Percentiles rank a stretch among this genome's conserved stretches.
These are phyloP conservation scores for Acronicta alni DNA, from an alignment of 2,888 invertebrate genomes.

Conservation along the genomic window DNA sequence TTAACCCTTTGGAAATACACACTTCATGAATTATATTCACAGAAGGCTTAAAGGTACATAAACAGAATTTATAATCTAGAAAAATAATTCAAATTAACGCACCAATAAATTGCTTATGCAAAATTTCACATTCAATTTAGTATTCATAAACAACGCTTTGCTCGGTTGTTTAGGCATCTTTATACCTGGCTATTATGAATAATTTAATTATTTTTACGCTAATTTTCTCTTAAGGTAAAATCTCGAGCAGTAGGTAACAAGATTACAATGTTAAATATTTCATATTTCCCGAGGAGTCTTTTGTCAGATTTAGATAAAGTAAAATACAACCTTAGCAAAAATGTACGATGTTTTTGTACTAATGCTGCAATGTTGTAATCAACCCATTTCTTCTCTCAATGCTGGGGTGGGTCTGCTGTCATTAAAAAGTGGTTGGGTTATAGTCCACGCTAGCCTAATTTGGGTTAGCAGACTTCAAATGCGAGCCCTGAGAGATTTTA, in stretches of 20 bases:
- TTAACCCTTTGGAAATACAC: not conserved
- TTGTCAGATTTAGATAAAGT: no score
- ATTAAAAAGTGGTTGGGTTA: no score
- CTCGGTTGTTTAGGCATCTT: constrained; percentile 20
- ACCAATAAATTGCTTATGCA: constrained; percentile 38
- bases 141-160: constrained; percentile 51
- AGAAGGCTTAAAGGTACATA: constrained; percentile 11
- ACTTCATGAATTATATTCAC: constrained; percentile 2
- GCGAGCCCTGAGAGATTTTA: no score
- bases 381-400: no score
- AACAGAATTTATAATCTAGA: constrained; percentile 28
- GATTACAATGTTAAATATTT: constrained; percentile 1
- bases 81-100: constrained; percentile 42
- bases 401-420: no score
- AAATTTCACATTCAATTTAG: constrained; percentile 47
- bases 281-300: not conserved
- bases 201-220: constrained; percentile 47
- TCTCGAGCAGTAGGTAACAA: constrained; percentile 3
- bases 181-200: constrained; percentile 36
- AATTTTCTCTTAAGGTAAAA: constrained; percentile 21
- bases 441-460: no score
- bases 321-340: no score
- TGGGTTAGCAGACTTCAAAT: no score
- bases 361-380: no score
- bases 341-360: no score